Conservation (phyloP, 1,140 invertebrate genomes). For the Nasonia longicornis region DNA sequence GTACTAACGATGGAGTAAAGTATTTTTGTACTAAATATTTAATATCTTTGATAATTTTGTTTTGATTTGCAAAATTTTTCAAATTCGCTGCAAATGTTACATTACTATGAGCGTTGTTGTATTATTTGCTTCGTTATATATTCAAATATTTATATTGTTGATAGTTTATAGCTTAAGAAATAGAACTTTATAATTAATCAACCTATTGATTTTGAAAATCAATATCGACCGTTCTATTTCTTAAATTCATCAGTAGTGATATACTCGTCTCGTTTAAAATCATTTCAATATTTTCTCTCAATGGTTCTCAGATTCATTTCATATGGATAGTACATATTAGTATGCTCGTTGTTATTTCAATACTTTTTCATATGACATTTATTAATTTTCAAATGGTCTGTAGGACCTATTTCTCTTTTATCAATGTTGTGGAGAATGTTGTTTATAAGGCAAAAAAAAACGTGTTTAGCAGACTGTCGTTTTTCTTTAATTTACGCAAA, state of each 20-base stretch:
- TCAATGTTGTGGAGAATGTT: slow-evolving; percentile 40
- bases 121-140: slow-evolving; percentile 36
- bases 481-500: slow-evolving; percentile 31
- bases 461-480: slow-evolving; percentile 24
- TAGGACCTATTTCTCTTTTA: slow-evolving; percentile 33
- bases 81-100: slow-evolving; percentile 25
- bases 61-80: slow-evolving; percentile 26
- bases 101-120: slow-evolving; percentile 28
- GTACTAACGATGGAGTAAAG: background rate
- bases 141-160: slow-evolving; percentile 30
- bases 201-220: background rate
- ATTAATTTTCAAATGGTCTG: slow-evolving; percentile 30
- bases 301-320: slow-evolving; percentile 3
- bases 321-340: slow-evolving; percentile 23
- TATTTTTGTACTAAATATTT: slow-evolving; percentile 17
- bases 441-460: slow-evolving; percentile 5
- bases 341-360: slow-evolving; percentile 24
- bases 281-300: slow-evolving; percentile 7
- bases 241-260: slow-evolving; percentile 38
- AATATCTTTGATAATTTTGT: slow-evolving; percentile 24
- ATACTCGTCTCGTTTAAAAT: background rate
- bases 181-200: slow-evolving; percentile 8
- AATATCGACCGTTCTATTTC: slow-evolving; percentile 32
- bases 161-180: slow-evolving; percentile 39
- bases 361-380: slow-evolving; percentile 10